Base-by-base conservation (phyloP, 2,888 invertebrate species). In the Habroteleia sp. region DNA sequence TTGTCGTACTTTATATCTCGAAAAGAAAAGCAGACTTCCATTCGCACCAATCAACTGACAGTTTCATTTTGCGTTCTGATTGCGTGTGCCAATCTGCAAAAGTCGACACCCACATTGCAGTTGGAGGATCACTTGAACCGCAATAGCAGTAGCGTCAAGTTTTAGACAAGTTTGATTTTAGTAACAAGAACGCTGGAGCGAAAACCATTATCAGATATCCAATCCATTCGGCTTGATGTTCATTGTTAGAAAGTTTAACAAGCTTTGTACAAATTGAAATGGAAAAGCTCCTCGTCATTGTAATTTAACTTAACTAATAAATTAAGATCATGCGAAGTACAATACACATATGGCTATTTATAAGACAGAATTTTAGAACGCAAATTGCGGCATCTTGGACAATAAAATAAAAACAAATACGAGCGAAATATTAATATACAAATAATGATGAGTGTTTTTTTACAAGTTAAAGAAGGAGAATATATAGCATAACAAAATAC, bases 161-260 rank as follows among this genome's bases (percentile, higher is more conserved):
- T 74, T 69, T 46, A 69, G 74, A 69, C 74, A 74, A 74, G 74
- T 69, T 74, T 74, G 74, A 74, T 74, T 74, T 74, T 58, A 74
- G 68, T 74, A 74, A 74, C 74, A 74, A 63, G 74, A 74, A 74
- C 58, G 62, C 62, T 17, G 10, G 42, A 74, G 74, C 68, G 74
- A 68, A 74, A 74, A 63, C 74, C 58, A 74, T 68, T 74, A 74
- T 74, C 74, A 69, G 74, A 74, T 69, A 74, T 69, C 69, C 74
- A 74, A 74, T 68, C 74, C 58, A 74, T 69, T 74, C 58, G 68
- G 63, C 63, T 56, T 69, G 58, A 74, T 69, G 68, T 63, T 74
- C 68, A 69, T 63, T 74, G 74, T 69, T 68, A 44, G 63, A 56
- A 74, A 74, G 74, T 74, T 68, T 63, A 74, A 74, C 74, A 63